Evolutionary conservation across 2,797 vertebrate species (phyloP).

Genomic region (Argya squamiceps): DNA sequence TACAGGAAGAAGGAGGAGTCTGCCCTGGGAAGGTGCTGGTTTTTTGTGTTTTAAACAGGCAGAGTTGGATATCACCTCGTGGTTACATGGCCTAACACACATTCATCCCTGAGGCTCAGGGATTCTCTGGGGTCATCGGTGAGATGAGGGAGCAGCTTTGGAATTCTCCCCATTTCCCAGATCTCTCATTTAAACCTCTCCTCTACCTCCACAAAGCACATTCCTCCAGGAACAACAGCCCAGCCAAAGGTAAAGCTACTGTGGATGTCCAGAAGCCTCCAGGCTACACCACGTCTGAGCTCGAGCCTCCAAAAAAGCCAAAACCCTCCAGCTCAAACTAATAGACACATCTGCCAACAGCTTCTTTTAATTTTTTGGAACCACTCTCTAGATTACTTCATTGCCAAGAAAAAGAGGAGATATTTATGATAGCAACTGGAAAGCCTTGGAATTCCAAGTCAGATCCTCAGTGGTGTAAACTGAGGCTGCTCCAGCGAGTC

Average conservation of each 20-base stretch:
- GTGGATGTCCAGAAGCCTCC: neutral
- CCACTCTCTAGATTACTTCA: neutral
- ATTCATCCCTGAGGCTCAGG: accelerated
- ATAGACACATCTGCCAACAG: constrained; percentile 65
- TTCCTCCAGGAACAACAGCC: neutral
- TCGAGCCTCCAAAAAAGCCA: neutral
- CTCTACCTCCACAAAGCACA: neutral
- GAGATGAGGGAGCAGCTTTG: neutral
- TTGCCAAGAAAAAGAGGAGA: constrained; percentile 61
- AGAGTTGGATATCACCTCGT: neutral
- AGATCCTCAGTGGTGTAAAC: neutral
- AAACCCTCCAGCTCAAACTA: constrained; percentile 27
- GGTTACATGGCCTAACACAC: neutral
- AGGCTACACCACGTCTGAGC: neutral
- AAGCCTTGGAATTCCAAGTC: constrained; percentile 33
- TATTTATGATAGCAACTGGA: constrained; percentile 53
- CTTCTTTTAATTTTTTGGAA: constrained; percentile 36
- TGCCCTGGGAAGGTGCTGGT: neutral
- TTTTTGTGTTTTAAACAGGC: neutral
- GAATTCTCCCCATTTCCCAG: neutral
- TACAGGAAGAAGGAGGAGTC: neutral
- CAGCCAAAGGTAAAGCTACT: constrained; percentile 38
- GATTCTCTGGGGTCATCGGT: neutral
- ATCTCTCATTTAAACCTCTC: neutral
- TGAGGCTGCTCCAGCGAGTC: neutral